A percentile compares a stretch with the other conserved stretches of the same genome.
phyloP scores from a whole-genome alignment of 2,113 vertebrate species.

The Melierax canorus region DNA sequence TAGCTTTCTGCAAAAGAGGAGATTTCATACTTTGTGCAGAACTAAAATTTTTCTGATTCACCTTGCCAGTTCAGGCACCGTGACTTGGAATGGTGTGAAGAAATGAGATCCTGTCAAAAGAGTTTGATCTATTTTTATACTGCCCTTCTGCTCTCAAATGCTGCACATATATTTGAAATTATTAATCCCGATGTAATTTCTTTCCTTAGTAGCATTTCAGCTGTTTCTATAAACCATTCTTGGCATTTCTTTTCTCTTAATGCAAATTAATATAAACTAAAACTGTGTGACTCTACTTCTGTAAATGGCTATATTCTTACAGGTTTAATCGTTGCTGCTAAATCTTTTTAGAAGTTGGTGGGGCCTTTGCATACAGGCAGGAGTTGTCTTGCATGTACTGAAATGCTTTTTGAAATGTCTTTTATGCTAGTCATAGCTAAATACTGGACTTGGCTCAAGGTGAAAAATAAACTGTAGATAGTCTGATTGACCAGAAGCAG shows the following conservation, averaged over 20 bases:
- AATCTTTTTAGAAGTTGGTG: neutral
- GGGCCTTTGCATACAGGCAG: neutral
- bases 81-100: neutral
- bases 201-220: neutral
- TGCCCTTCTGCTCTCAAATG: conserved; percentile 12
- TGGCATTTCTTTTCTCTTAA: neutral
- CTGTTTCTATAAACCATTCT: neutral
- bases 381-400: neutral
- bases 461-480: neutral
- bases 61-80: neutral
- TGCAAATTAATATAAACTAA: neutral
- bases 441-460: neutral
- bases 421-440: neutral
- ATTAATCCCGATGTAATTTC: neutral
- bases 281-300: neutral
- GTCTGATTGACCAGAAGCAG: neutral
- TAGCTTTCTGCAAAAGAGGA: neutral
- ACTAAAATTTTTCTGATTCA: neutral
- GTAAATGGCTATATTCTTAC: neutral
- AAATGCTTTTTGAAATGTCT: neutral
- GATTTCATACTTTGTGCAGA: neutral
- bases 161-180: neutral
- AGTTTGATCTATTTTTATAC: conserved; percentile 6
- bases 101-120: neutral
- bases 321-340: neutral